Percentiles rank a stretch among this genome's conserved stretches.
Conservation (phyloP, 2,888 invertebrate species). For the Tachystola acroxantha region DNA sequence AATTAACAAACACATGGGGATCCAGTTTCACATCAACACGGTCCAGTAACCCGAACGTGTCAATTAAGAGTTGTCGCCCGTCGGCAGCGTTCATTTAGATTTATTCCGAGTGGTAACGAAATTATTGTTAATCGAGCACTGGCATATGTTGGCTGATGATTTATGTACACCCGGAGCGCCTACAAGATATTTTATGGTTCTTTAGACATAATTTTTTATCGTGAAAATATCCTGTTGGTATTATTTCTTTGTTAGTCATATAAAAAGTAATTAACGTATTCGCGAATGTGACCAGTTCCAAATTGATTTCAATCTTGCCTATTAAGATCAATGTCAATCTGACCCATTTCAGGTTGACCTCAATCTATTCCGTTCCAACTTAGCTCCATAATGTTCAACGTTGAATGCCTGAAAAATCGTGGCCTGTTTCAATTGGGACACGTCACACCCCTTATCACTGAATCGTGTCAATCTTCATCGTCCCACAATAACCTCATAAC, state of each 20-base stretch:
- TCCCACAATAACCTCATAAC: too few relatives aligned
- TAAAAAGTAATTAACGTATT: too few relatives aligned
- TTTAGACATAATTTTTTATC: not conserved
- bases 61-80: constrained; percentile 50
- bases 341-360: not conserved
- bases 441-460: not conserved
- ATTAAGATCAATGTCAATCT: not conserved
- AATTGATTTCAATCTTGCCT: not conserved
- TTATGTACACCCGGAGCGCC: constrained; percentile 8
- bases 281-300: too few relatives aligned
- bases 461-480: constrained; percentile 4
- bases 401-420: too few relatives aligned
- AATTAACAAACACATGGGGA: constrained; percentile 47
- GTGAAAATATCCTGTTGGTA: not conserved
- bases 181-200: too few relatives aligned
- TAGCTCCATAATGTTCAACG: too few relatives aligned
- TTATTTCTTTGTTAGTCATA: too few relatives aligned
- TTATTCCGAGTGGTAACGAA: constrained; percentile 55
- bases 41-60: constrained; percentile 59
- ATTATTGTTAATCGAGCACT: constrained; percentile 49
- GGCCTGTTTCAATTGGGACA: too few relatives aligned
- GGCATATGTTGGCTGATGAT: constrained; percentile 12
- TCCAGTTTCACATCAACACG: constrained; percentile 46
- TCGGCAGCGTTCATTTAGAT: constrained; percentile 52
- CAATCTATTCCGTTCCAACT: too few relatives aligned